Evolutionary conservation across 2,888 invertebrate genomes (phyloP), one percentile per base, ranked within the genome.

Genomic region (Microctonus aethiopoides): DNA sequence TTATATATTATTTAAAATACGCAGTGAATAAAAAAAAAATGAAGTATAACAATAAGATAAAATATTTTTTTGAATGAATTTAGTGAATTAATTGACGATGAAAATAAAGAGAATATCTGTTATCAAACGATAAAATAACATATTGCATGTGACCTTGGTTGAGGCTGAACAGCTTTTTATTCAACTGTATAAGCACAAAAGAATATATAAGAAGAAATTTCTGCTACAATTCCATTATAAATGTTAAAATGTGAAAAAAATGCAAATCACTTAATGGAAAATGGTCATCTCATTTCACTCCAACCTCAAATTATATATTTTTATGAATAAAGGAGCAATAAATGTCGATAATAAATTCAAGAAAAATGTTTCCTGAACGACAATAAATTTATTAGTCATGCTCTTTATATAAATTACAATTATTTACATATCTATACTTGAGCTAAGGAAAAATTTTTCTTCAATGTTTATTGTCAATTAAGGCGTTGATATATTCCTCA

Each of bases 91-190:
- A 16, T 46, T 20, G 16, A 16, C 16, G 2, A 2, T 54, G 54
- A 26, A 2, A 26, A 54, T n/a, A n/a, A 54, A 54, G 54, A 54
- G 24, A 2, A 24, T 22, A n/a, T n/a, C n/a, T n/a, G n/a, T 22
- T 26, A 54, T 24, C n/a, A 13, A 11, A 24, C 6, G n/a, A 54
- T 26, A 26, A 24, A 22, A 26, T n/a, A n/a, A n/a, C n/a, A 54
- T 54, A 54, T 9, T 54, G 54, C 24, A n/a, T n/a, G 29, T 13
- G 65, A 56, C 65, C 65, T 65, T 56, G 34, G 7, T 39, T 24
- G 65, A 65, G 54, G 54, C 29, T 24, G 56, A 56, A 24, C 39
- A 65, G 39, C 56, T 65, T 26, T 13, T 4, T 2, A 24, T 54
- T 26, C 24, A 24, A 3, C 54, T 54, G 26, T 10, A 22, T 16